phyloP scores from a whole-genome alignment of 2,113 vertebrate species.

The Anoplopoma fimbria region DNA sequence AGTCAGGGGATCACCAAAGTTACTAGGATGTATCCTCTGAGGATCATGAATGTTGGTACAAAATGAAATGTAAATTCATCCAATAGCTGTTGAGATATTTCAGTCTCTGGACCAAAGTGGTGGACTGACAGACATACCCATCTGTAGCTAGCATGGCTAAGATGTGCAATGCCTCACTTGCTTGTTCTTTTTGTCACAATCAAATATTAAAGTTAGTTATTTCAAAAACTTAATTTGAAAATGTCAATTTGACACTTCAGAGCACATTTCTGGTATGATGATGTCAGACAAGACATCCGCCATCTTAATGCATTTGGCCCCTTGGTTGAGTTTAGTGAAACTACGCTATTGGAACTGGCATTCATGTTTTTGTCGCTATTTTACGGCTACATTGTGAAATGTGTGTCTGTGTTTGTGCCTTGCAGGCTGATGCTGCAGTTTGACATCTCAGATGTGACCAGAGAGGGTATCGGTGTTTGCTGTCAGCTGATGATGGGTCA shows the following conservation, averaged over 20 bases:
- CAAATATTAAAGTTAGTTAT: neutral
- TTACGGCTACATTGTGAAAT: neutral
- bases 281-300: neutral
- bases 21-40: neutral
- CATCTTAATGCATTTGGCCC: neutral
- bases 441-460: conserved; percentile 92
- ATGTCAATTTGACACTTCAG: neutral
- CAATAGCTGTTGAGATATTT: no score
- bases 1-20: neutral
- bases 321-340: neutral
- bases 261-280: neutral
- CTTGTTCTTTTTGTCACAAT: neutral
- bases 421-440: conserved; percentile 91
- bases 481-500: conserved; percentile 97
- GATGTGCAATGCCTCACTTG: neutral
- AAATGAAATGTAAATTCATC: neutral
- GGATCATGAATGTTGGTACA: neutral
- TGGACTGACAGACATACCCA: neutral
- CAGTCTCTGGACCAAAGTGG: neutral
- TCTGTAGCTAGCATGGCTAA: neutral
- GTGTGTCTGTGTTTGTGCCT: conserved; percentile 48
- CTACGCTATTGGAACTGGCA: neutral
- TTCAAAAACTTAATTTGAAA: neutral
- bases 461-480: conserved; percentile 90
- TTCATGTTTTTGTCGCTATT: neutral